Percentiles rank a stretch among this genome's conserved stretches.
Evolutionary conservation across 2,797 vertebrate genomes (phyloP).

Genomic region (Epinephelus malabaricus): DNA sequence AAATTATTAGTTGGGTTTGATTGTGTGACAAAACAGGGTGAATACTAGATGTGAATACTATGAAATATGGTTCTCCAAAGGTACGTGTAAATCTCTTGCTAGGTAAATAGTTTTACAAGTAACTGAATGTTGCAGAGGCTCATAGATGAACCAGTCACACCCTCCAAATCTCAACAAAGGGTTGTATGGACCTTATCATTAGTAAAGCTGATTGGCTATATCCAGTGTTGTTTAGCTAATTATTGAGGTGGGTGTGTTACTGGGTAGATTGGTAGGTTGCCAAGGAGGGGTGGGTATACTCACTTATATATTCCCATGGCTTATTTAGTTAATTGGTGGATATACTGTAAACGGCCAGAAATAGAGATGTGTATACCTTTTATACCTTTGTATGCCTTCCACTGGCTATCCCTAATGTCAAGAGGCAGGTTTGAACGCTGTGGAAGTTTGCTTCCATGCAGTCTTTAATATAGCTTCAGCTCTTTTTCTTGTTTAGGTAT

Average conservation of each 20-base stretch:
- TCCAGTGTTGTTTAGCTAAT: no score
- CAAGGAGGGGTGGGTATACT: no score
- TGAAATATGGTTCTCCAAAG: slow-evolving; percentile 20
- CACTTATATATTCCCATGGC: no score
- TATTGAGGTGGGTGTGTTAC: no score
- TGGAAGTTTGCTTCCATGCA: background rate
- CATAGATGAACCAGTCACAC: background rate
- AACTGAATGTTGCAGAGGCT: background rate
- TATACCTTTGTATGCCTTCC: no score
- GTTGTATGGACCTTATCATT: no score
- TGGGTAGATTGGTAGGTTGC: no score
- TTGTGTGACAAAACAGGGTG: background rate
- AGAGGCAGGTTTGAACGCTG: background rate
- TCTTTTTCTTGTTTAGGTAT: background rate
- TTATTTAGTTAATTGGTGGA: no score
- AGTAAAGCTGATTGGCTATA: no score
- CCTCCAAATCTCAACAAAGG: background rate
- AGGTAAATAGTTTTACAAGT: background rate
- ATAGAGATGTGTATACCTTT: no score
- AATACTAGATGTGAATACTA: slow-evolving; percentile 20
- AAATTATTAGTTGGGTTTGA: background rate
- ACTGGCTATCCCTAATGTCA: no score
- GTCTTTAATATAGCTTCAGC: background rate
- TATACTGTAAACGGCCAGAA: no score
- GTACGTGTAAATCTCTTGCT: background rate